These are phyloP conservation scores for Eilema depressum DNA, from an alignment of 2,888 invertebrate species.

Conservation along the genomic window DNA sequence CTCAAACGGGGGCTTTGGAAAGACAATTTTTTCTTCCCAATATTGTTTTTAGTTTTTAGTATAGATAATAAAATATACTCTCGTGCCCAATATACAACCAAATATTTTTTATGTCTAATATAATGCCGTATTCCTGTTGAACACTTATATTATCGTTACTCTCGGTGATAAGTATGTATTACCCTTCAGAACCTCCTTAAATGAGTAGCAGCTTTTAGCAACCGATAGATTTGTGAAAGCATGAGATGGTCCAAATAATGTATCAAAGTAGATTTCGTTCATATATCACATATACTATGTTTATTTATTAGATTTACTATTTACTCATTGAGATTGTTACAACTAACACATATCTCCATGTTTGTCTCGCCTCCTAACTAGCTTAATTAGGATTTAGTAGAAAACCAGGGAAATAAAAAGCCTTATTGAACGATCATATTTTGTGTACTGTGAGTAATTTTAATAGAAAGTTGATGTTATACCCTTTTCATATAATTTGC, in stretches of 20 bases:
- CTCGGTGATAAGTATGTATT: not conserved
- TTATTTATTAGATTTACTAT: not conserved
- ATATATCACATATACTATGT: not conserved
- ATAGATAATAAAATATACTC: too few species aligned
- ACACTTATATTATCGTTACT: not conserved
- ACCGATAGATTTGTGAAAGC: not conserved
- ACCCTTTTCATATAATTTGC: too few species aligned
- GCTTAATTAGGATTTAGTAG: too few species aligned
- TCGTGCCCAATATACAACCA: not conserved
- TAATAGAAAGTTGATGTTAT: too few species aligned
- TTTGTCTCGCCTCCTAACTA: too few species aligned
- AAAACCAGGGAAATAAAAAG: too few species aligned
- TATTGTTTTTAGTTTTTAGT: not conserved
- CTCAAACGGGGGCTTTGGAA: not conserved
- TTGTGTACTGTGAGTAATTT: too few species aligned
- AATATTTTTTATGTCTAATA: not conserved
- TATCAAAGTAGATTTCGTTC: not conserved
- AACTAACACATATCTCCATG: too few species aligned
- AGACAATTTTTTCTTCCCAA: not conserved
- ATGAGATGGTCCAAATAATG: not conserved
- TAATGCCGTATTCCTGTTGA: not conserved
- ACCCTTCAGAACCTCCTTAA: not conserved
- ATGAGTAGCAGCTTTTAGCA: not conserved
- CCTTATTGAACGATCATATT: too few species aligned
- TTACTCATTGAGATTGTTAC: not conserved